Percentiles rank a stretch among this genome's conserved stretches.
phyloP scores from a whole-genome alignment of 2,113 vertebrate genomes.

The Bostrychus sinensis region DNA sequence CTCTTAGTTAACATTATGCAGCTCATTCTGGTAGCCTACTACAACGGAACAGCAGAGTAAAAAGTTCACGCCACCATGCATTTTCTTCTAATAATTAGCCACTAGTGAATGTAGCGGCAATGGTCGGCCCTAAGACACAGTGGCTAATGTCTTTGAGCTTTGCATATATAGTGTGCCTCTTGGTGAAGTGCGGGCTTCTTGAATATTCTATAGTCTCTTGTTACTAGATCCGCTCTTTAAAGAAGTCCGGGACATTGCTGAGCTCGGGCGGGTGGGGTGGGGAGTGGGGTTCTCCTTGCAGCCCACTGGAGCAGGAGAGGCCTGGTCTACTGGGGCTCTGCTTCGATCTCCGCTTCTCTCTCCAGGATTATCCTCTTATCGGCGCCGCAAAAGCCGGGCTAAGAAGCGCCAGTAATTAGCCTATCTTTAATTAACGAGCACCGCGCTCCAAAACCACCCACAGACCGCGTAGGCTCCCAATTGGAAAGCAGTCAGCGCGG shows the following conservation, averaged over 20 bases:
- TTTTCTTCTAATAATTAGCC: slow-evolving; percentile 19
- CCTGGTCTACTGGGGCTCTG: slow-evolving; percentile 69
- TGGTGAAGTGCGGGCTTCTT: slow-evolving; percentile 60
- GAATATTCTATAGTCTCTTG: slow-evolving; percentile 72
- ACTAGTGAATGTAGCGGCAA: slow-evolving; percentile 9
- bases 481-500: slow-evolving; percentile 64
- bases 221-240: slow-evolving; percentile 52
- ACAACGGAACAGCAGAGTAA: neutral
- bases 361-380: slow-evolving; percentile 84
- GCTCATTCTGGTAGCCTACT: neutral
- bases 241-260: slow-evolving; percentile 36
- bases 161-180: slow-evolving; percentile 46
- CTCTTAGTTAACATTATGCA: slow-evolving; percentile 5
- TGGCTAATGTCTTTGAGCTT: slow-evolving; percentile 44
- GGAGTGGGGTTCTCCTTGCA: slow-evolving; percentile 45
- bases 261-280: slow-evolving; percentile 17
- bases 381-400: slow-evolving; percentile 73
- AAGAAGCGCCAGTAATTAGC: slow-evolving; percentile 81
- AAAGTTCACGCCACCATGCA: neutral
- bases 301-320: slow-evolving; percentile 69
- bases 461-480: slow-evolving; percentile 60
- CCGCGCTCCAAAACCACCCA: slow-evolving; percentile 77
- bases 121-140: slow-evolving; percentile 21
- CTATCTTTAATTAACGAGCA: slow-evolving; percentile 83
- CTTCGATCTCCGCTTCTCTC: slow-evolving; percentile 78